These are phyloP conservation scores for Sitta carolinensis DNA, from an alignment of 2,797 vertebrate species.

Conservation along the genomic window DNA sequence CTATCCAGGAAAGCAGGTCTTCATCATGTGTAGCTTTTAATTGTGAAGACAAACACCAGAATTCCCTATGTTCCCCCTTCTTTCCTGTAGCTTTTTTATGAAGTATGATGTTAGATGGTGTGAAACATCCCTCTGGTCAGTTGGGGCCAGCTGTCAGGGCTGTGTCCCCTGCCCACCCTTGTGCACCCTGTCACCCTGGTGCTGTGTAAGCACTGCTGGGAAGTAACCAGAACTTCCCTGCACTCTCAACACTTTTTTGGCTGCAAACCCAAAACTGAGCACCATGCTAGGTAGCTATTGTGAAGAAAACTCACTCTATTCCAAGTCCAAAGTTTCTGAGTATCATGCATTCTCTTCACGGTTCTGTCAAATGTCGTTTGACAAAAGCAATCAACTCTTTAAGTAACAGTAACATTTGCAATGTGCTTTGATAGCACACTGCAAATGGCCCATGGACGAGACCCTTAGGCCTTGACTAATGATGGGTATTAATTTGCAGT, in stretches of 20 bases:
- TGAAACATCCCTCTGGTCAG: neutral
- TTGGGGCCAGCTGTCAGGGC: neutral
- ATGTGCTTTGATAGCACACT: neutral
- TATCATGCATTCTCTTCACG: neutral
- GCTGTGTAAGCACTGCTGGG: neutral
- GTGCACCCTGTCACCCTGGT: no score
- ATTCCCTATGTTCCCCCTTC: neutral
- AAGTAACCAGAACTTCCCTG: neutral
- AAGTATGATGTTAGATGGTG: rapidly evolving
- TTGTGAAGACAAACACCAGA: neutral
- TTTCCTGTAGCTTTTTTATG: neutral
- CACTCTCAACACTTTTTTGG: neutral
- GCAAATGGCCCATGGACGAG: neutral
- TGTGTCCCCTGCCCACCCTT: neutral
- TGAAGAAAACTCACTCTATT: neutral
- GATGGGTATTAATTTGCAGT: neutral
- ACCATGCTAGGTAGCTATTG: neutral
- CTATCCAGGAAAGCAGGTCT: neutral
- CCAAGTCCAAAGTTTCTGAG: neutral
- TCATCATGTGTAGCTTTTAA: neutral
- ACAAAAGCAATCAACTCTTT: neutral
- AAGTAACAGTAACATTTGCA: neutral
- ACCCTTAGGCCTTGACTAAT: neutral
- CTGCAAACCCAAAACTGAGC: neutral
- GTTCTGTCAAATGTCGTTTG: neutral